Percentiles rank a stretch among this genome's conserved stretches.
Conservation (phyloP, 2,888 invertebrate species). For the Mythimna vitellina region DNA sequence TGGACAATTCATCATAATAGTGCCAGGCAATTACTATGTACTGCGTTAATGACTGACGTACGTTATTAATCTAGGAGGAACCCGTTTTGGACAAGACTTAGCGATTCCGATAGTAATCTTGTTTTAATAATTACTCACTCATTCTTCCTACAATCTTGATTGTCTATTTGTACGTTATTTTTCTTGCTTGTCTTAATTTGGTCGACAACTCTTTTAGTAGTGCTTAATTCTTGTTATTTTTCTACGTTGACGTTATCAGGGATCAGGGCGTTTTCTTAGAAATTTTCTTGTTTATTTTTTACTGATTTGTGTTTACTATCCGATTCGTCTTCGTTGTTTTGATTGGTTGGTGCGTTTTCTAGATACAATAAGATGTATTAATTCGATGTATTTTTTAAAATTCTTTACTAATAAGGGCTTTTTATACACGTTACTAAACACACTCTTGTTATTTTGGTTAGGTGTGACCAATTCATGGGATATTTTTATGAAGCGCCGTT, state of each 20-base stretch:
- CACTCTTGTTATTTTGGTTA: neutral
- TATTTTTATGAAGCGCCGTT: neutral
- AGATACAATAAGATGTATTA: no score
- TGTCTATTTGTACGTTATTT: slow-evolving; percentile 87
- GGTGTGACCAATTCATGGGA: neutral
- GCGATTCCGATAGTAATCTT: slow-evolving; percentile 89
- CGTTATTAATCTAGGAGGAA: slow-evolving; percentile 87
- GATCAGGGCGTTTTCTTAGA: slow-evolving; percentile 74
- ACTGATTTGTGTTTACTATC: slow-evolving; percentile 54
- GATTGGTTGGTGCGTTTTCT: slow-evolving; percentile 41
- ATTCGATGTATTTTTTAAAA: no score
- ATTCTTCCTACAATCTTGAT: slow-evolving; percentile 89
- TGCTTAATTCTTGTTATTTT: slow-evolving; percentile 85
- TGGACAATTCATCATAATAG: slow-evolving; percentile 89
- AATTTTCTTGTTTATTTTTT: slow-evolving; percentile 65
- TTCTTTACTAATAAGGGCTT: no score
- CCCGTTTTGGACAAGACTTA: slow-evolving; percentile 88
- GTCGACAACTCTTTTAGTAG: slow-evolving; percentile 86
- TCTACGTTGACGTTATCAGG: slow-evolving; percentile 81
- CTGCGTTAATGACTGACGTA: slow-evolving; percentile 88
- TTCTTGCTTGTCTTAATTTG: slow-evolving; percentile 84
- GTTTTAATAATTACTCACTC: slow-evolving; percentile 89
- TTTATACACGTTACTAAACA: no score
- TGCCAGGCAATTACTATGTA: slow-evolving; percentile 88
- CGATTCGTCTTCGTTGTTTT: slow-evolving; percentile 61